A percentile compares a stretch with the other conserved stretches of the same genome.
phyloP scores from a whole-genome alignment of 2,113 vertebrate genomes.

The Phasianus colchicus region DNA sequence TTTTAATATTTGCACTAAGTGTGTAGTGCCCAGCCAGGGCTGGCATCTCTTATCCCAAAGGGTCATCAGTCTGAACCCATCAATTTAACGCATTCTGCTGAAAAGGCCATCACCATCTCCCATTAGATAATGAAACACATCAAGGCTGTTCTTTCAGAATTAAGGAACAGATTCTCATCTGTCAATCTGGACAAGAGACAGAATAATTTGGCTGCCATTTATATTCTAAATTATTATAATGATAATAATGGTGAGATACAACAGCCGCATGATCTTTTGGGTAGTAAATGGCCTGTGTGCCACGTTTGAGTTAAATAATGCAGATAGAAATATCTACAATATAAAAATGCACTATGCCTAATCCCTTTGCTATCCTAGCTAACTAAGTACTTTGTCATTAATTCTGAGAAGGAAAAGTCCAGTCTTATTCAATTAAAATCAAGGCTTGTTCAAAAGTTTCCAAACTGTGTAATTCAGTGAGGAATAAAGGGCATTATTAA shows the following conservation, averaged over 20 bases:
- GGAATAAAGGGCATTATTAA: neutral
- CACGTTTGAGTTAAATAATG: neutral
- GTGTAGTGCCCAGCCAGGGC: slow-evolving; percentile 1
- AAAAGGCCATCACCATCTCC: slow-evolving; percentile 30
- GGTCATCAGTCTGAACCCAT: slow-evolving; percentile 53
- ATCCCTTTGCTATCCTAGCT: neutral
- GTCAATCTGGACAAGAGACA: slow-evolving; percentile 65
- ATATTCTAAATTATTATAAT: slow-evolving; percentile 31
- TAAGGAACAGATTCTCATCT: slow-evolving; percentile 53
- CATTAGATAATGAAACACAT: slow-evolving; percentile 33
- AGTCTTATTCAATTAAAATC: neutral
- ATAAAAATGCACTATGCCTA: neutral
- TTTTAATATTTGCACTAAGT: slow-evolving; percentile 60
- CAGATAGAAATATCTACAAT: neutral
- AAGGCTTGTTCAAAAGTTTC: neutral
- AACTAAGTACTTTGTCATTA: neutral
- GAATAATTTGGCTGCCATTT: slow-evolving; percentile 65
- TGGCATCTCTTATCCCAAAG: slow-evolving; percentile 18
- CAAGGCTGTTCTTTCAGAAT: slow-evolving; percentile 55
- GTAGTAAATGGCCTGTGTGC: neutral
- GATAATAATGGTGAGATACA: neutral
- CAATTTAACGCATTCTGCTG: slow-evolving; percentile 27
- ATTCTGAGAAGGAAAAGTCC: neutral
- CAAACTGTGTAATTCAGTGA: neutral
- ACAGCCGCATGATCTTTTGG: neutral